Evolutionary conservation across 2,888 invertebrate genomes (phyloP), one percentile per base, ranked within the genome.

Genomic region (Steinernema carpocapsae): DNA sequence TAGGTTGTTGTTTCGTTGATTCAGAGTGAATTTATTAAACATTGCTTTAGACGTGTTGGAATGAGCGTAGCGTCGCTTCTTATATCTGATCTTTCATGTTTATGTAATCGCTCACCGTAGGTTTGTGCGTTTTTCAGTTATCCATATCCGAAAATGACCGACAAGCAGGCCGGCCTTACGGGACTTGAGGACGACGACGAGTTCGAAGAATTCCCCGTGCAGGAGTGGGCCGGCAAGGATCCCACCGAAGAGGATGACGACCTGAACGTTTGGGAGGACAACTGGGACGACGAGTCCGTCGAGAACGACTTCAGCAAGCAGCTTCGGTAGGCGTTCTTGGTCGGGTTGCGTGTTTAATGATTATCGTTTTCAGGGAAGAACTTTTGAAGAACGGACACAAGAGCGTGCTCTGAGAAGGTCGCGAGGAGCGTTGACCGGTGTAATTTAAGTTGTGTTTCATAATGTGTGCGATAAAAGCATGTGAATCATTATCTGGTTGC

Each of bases 211-310:
- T 99, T 99, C 89, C 97, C 97, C 74, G 93, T 95, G 1, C 97
- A 97, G 92, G 95, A 96, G 95, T 64, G 64, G 91, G 88, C 89
- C 37, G 89, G 89, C 2, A 93, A 92, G 78, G 79, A 77, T 22
- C 74, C 74, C 48, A 80, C 77, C 24, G 79, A 76, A 24, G 95
- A 89, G 74, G 86, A 88, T 71, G 88, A 87, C 46, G 96, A 96
- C 86, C 92, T 95, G 0, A 97, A 95, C 82, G 97, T 97, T 0
- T 99, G 97, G 97, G 97, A 99, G 89, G 97, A 99, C 88, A 97
- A 99, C 88, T 99, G 97, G 99, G 99, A 99, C 88, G 97, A 99
- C 89, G 97, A 99, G 88, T 94, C 97, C 85, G 93, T 96, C 17
- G 97, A 97, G 89, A 97, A 97, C 88, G 97, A 97, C 89, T 97